Evolutionary conservation across 2,113 vertebrate species (phyloP), one percentile per base, ranked within the genome.

Genomic region (Cichladusa arquata): DNA sequence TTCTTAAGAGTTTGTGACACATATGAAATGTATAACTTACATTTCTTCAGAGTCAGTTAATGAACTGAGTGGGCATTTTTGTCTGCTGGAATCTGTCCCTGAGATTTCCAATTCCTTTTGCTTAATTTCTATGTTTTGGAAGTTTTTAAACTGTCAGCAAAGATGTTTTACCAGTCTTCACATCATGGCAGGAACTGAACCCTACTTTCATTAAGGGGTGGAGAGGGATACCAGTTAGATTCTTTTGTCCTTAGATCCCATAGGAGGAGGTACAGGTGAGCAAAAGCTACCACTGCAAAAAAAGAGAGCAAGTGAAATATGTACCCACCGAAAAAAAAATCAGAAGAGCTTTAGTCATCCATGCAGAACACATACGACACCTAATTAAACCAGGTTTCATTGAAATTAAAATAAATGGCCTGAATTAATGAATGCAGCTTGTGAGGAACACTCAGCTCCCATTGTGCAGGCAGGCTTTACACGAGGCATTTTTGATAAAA

Each of bases 351-450:
- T 90, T 67, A 88, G 72, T 71, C 69, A 70, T 67, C 71, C 58
- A 16, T 86, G 67, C 90, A 88, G 85, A 96, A 93, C 96, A 88
- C 92, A 96, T 80, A 89, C 51, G 50, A 87, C 86, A 70, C 86
- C 91, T 95, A 83, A 97, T 97, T 97, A 94, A 97, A 96, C 93
- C 86, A 95, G 66, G 81, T 95, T 94, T 95, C 95, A 96, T 50
- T 96, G 93, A 93, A 95, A 96, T 96, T 62, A 96, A 97, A 97
- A 92, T 80, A 95, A 92, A 88, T 26, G 64, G 88, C 77, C 73
- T 84, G 87, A 96, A 96, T 97, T 92, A 92, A 80, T 61, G 71
- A 76, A 50, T 42, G 47, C 42, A 33, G 56, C 88, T 71, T 80
- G 51, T 84, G 87, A 33, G 58, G 81, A 89, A 14, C 84, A 74